Evolutionary conservation across 2,113 vertebrate genomes (phyloP), one percentile per base, ranked within the genome.

Genomic region (Anguilla japonica): DNA sequence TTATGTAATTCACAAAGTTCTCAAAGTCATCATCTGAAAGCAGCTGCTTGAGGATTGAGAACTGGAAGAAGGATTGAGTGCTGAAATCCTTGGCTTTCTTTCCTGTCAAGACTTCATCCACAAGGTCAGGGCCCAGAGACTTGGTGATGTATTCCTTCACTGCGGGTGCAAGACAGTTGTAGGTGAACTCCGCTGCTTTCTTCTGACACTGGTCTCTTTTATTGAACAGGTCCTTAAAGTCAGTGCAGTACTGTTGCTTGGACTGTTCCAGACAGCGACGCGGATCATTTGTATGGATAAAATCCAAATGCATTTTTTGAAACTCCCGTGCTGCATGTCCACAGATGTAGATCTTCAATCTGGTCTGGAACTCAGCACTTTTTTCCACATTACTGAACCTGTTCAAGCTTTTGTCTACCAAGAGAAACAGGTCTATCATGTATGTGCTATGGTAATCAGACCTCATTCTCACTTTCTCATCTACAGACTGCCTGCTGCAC

Each of bases 71-170:
- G 34, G 34, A 34, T 34, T 1, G 34, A 34, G 34, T 34, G 34
- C 34, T 34, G 34, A 34, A 34, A 34, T 91, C 2, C 1, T 85
- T 0, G 7, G 87, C 84, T 71, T 88, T 88, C 41, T 87, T 78
- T 0, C 67, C 60, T 43, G 15, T 89, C 82, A 46, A 6, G 90
- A 95, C 94, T 86, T 91, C 88, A 84, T 80, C 90, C 82, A 92
- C 84, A 1, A 95, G 91, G 6, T 91, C 40, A 60, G 9, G 87
- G 29, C 94, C 93, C 9, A 94, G 46, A 2, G 0, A 41, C 13
- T 79, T 87, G 0, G 20, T 29, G 41, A 89, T 80, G 81, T 87
- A 90, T 15, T 83, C 80, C n/a, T 46, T 79, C n/a, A 89, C 82
- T 0, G 91, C 87, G 41, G 89, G 87, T 34, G 1, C 34, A 34